Conservation (phyloP, 2,113 vertebrate genomes). For the Bubalus kerabau region DNA sequence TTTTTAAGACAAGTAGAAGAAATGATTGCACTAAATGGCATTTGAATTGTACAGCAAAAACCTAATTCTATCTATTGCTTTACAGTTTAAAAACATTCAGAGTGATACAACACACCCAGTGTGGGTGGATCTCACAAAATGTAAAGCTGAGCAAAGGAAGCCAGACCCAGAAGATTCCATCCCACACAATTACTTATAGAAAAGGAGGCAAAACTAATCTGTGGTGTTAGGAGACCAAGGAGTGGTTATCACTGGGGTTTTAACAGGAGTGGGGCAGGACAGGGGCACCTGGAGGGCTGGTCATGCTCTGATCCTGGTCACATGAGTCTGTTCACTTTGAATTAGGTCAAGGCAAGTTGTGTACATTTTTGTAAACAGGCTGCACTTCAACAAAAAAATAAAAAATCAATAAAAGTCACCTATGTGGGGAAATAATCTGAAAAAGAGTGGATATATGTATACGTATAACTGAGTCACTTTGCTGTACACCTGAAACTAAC, state of each 20-base stretch:
- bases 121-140: neutral
- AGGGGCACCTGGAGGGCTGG: no score
- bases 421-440: neutral
- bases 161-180: neutral
- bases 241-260: neutral
- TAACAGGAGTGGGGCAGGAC: no score
- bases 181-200: neutral
- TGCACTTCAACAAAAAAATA: neutral
- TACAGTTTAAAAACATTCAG: neutral
- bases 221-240: neutral
- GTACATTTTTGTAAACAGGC: neutral
- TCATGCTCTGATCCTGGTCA: neutral
- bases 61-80: neutral
- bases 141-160: neutral
- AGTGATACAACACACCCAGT: neutral
- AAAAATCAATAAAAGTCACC: neutral
- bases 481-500: neutral
- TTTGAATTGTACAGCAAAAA: neutral
- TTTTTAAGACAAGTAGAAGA: conserved; percentile 20
- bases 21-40: neutral
- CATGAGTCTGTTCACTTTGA: neutral
- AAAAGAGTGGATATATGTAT: neutral
- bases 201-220: neutral
- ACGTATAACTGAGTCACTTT: neutral
- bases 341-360: neutral